Conservation (phyloP, 2,888 invertebrate species). For the Pelosia muscerda region DNA sequence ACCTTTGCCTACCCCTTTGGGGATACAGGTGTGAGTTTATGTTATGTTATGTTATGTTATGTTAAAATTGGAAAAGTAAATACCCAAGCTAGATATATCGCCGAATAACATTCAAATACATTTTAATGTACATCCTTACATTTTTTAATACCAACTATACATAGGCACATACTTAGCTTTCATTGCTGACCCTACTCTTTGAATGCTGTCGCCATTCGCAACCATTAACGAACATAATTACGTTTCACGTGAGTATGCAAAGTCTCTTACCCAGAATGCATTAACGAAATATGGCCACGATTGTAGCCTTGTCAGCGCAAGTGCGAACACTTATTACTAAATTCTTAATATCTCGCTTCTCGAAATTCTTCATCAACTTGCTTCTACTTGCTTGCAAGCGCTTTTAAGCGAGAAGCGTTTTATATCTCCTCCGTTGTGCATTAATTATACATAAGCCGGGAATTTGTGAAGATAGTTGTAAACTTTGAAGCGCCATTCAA, state of each 20-base stretch:
- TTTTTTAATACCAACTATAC: no score
- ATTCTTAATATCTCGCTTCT: conserved; percentile 47
- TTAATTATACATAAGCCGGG: conserved; percentile 32
- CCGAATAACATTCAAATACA: no score
- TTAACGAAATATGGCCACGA: not conserved
- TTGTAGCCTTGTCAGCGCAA: conserved; percentile 1
- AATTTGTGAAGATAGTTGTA: conserved; percentile 26
- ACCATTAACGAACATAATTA: not conserved
- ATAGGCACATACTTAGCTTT: not conserved
- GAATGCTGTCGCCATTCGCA: not conserved
- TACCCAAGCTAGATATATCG: no score
- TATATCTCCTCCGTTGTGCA: conserved; percentile 31
- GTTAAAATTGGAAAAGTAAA: no score
- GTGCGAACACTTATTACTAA: conserved; percentile 41
- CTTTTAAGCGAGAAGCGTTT: conserved; percentile 11
- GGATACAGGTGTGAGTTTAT: no score
- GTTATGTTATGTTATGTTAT: no score
- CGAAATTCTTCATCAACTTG: conserved; percentile 57
- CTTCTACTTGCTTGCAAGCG: conserved; percentile 39
- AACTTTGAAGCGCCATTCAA: conserved; percentile 20
- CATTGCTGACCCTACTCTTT: not conserved
- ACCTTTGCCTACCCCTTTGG: no score
- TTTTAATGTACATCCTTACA: no score
- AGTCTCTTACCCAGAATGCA: not conserved
- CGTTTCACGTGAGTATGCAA: not conserved